Percentiles rank a stretch among this genome's conserved stretches.
phyloP scores from a whole-genome alignment of 2,113 vertebrate genomes.

The Saguinus midas region DNA sequence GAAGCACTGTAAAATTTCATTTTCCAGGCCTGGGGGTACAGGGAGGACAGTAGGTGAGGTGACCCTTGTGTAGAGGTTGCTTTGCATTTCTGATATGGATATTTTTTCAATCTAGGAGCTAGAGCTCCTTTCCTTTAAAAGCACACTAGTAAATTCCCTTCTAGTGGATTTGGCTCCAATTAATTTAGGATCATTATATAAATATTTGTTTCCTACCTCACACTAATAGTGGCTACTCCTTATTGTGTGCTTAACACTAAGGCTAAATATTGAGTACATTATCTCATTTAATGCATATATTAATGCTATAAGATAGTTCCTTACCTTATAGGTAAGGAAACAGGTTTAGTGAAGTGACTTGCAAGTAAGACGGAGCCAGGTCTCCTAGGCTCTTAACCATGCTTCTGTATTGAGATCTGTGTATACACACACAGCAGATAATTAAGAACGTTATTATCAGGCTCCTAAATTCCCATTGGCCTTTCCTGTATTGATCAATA shows the following conservation, averaged over 20 bases:
- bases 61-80: neutral
- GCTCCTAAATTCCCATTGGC: neutral
- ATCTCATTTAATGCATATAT: neutral
- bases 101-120: neutral
- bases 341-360: neutral
- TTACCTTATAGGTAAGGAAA: neutral
- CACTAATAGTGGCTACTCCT: neutral
- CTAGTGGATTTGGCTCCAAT: neutral
- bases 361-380: neutral
- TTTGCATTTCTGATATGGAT: neutral
- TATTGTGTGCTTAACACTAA: neutral
- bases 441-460: neutral
- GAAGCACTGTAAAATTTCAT: neutral
- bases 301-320: neutral
- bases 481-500: neutral
- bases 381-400: neutral
- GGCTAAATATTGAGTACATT: neutral
- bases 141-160: neutral
- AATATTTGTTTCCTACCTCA: neutral
- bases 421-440: neutral
- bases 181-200: neutral
- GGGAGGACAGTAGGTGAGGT: neutral
- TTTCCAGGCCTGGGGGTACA: neutral
- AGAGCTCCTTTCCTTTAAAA: neutral
- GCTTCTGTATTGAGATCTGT: neutral